Evolutionary conservation across 1,140 invertebrate species (phyloP), one percentile per base, ranked within the genome.

Genomic region (Caenorhabditis tropicalis): DNA sequence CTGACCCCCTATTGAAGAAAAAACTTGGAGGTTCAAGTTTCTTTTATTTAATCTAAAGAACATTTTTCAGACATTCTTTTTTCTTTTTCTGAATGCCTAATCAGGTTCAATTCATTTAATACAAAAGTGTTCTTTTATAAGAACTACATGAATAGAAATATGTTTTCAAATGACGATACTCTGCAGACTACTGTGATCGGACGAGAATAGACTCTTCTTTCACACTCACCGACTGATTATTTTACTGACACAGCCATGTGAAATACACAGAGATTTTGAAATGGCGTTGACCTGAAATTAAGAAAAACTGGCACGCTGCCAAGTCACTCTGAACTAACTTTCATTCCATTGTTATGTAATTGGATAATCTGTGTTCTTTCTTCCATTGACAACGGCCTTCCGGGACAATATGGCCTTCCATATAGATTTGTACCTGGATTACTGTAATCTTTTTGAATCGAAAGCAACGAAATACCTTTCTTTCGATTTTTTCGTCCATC

Each of bases 181-280:
- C 39, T 43, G 5, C 12, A 12, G 5, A 43, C 5, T 43, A 6
- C 39, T 43, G 5, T 43, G 5, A 6, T 12, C 39, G 39, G n/a
- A n/a, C n/a, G n/a, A n/a, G n/a, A 43, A 43, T 6, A 43, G 39
- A 43, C 5, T 43, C 39, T 43, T 6, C 39, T 43, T 43, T 43
- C 39, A 43, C 15, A 19, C 48, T 81, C 56, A 90, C 90, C 89
- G 81, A 39, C 90, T 91, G 29, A 90, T 91, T 46, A 90, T 90
- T 79, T 90, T 90, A 9, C 89, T 91, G 9, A 90, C 89, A 86
- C 89, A 90, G 10, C 89, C 89, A 82, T 90, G 89, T 12, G 90
- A 91, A 33, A 90, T 91, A 60, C 89, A 90, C 43, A 90, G 80
- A 74, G 85, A 83, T 79, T 90, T 90, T 19, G 89, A 91, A 39